Base-by-base conservation (phyloP, 2,797 vertebrate genomes). In the Spinus pinus region DNA sequence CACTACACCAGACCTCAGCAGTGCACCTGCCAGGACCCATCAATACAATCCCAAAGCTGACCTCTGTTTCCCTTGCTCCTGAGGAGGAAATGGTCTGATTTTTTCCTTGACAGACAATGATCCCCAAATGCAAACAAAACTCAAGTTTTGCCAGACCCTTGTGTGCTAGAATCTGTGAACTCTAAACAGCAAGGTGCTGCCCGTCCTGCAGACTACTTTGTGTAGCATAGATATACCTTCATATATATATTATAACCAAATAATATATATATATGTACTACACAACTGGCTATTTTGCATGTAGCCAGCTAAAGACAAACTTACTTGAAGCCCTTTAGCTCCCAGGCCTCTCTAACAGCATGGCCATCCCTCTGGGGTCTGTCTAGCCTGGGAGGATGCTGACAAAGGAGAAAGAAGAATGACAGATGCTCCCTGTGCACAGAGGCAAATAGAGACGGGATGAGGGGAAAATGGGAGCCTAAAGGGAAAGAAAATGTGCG, bases 341-440 rank as follows among this genome's bases (percentile, higher is more conserved):
- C n/a, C 1, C 69, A 71, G 89, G 89, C 64, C 69, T 81, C 71
- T 71, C 27, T n/a, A 46, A 25, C 4, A 64, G 56, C 2, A 0
- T 28, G 79, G 47, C 79, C 25, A 44, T 46, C 57, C 51, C 92
- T 93, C 58, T 56, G 80, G 73, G 85, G 27, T 73, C 70, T 1
- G 0, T 67, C 90, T 57, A 87, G 84, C 75, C 75, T 20, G 73
- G 89, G 89, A 91, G 87, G 62, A 78, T 6, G 22, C 87, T 80
- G 89, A 93, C 95, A 95, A 93, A 97, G 86, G 85, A 85, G 88
- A 71, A 83, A 24, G 92, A 74, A 58, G 84, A 91, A 86, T 71
- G 94, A 91, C 95, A 97, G 96, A 96, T 96, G 96, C 89, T 94
- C 50, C 88, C 73, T 3, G 1, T 31, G 44, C 91, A 78, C 1